Conservation (phyloP, 2,888 invertebrate genomes). For the Coenonympha arcania region DNA sequence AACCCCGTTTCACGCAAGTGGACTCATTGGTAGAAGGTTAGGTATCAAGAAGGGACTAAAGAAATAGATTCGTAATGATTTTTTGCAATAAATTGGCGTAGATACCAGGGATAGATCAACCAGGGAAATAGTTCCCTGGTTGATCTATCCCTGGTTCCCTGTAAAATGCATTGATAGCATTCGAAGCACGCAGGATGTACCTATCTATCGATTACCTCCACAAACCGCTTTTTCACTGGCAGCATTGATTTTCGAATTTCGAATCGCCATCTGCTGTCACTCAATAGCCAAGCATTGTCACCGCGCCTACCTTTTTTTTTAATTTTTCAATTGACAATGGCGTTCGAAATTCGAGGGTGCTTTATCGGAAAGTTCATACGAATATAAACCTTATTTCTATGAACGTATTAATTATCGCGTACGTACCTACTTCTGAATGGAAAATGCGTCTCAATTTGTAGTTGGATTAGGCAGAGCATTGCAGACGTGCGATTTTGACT, state of each 20-base stretch:
- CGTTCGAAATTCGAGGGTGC: constrained; percentile 38
- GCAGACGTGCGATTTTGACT: constrained; percentile 1
- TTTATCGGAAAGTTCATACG: constrained; percentile 27
- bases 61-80: too few species aligned
- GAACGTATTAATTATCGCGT: constrained; percentile 19
- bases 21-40: too few species aligned
- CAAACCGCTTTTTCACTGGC: constrained; percentile 45
- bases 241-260: constrained; percentile 53
- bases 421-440: constrained; percentile 17
- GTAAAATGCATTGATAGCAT: too few species aligned
- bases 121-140: too few species aligned
- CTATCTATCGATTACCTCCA: constrained; percentile 43
- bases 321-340: constrained; percentile 36
- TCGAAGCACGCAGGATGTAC: too few species aligned
- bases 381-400: constrained; percentile 26
- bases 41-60: too few species aligned
- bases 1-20: too few species aligned
- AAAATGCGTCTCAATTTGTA: constrained; percentile 11
- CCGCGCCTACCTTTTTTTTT: constrained; percentile 38
- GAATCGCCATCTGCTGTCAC: constrained; percentile 62
- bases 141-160: too few species aligned
- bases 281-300: constrained; percentile 55
- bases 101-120: too few species aligned
- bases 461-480: constrained; percentile 17
- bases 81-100: too few species aligned